phyloP scores from a whole-genome alignment of 2,113 vertebrate species.

The Oncorhynchus gorbuscha region DNA sequence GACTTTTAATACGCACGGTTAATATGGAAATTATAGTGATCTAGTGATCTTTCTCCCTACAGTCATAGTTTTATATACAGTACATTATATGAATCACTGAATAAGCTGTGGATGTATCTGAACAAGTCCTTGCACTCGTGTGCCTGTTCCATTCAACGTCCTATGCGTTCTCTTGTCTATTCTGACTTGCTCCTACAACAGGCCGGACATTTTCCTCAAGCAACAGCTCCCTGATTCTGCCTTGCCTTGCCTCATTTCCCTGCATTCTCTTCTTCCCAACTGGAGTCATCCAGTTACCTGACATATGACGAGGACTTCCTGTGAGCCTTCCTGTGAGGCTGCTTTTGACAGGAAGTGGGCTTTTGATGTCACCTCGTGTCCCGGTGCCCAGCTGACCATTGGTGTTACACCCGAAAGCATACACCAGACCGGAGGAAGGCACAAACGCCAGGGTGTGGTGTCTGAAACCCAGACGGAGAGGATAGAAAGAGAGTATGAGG shows the following conservation, averaged over 20 bases:
- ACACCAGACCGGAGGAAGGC: conserved; percentile 90
- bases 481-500: not conserved
- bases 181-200: not conserved
- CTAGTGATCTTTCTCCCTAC: not conserved
- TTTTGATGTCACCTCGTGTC: conserved; percentile 78
- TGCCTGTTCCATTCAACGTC: not conserved
- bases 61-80: not conserved
- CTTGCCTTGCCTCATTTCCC: no score
- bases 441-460: conserved; percentile 94
- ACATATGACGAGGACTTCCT: conserved; percentile 64
- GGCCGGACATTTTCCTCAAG: no score
- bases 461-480: conserved; percentile 62
- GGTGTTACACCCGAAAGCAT: conserved; percentile 93
- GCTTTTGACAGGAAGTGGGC: conserved; percentile 84
- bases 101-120: not conserved
- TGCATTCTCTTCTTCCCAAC: not conserved
- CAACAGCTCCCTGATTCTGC: not conserved
- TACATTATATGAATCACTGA: not conserved
- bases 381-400: conserved; percentile 91
- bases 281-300: conserved; percentile 68
- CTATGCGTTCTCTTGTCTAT: not conserved
- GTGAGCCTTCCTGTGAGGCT: conserved; percentile 70
- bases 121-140: not conserved
- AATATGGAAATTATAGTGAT: not conserved
- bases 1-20: not conserved